These are phyloP conservation scores for Melitaea cinxia DNA, from an alignment of 1,140 invertebrate genomes.

Conservation along the genomic window DNA sequence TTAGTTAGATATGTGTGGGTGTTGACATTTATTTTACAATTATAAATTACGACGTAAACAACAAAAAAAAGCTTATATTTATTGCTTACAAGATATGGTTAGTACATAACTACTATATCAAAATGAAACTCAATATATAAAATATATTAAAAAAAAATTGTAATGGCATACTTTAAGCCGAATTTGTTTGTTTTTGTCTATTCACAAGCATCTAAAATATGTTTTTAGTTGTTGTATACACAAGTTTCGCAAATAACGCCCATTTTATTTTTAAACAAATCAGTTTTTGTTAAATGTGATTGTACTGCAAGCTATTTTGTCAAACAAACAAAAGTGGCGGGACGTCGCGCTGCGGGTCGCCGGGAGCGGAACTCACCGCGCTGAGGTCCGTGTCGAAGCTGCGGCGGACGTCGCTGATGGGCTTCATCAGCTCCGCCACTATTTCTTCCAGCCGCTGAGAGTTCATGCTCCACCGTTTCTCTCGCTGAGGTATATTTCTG, in stretches of 20 bases:
- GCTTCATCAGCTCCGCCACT: slow-evolving; percentile 76
- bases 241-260: not conserved
- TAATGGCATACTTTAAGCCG: too few species aligned
- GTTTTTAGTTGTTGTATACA: too few species aligned
- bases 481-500: slow-evolving; percentile 64
- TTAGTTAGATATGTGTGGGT: too few species aligned
- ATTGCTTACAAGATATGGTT: too few species aligned
- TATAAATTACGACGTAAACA: too few species aligned
- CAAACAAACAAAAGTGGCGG: slow-evolving; percentile 22
- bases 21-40: too few species aligned
- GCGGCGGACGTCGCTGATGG: slow-evolving; percentile 71
- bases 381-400: slow-evolving; percentile 75
- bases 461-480: slow-evolving; percentile 76
- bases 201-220: too few species aligned
- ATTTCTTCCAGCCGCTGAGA: slow-evolving; percentile 75
- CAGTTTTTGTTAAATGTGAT: not conserved
- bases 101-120: too few species aligned
- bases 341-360: slow-evolving; percentile 13
- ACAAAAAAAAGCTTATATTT: too few species aligned
- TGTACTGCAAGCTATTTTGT: slow-evolving; percentile 1
- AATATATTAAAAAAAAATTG: too few species aligned
- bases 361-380: slow-evolving; percentile 57
- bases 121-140: too few species aligned
- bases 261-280: not conserved
- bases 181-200: too few species aligned